Percentiles rank a stretch among this genome's conserved stretches.
Conservation (phyloP, 1,140 invertebrate species). For the Temnothorax longispinosus region DNA sequence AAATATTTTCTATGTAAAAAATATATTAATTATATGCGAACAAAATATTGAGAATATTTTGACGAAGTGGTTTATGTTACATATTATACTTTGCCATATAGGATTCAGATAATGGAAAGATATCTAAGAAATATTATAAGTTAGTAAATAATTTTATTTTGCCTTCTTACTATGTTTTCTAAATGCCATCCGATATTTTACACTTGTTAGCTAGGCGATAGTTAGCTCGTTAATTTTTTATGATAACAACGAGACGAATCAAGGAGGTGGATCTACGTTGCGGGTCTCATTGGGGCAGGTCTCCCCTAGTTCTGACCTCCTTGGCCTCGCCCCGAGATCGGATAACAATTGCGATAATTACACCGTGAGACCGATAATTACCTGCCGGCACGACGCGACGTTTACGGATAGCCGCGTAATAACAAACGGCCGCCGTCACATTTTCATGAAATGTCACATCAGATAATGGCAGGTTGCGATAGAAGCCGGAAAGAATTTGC, state of each 20-base stretch:
- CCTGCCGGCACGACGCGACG: constrained; percentile 62
- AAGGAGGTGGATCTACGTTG: constrained; percentile 27
- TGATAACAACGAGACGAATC: constrained; percentile 10
- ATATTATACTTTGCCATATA: background rate
- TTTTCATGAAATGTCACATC: constrained; percentile 83
- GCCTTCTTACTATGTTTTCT: background rate
- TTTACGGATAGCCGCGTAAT: constrained; percentile 68
- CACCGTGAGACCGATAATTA: constrained; percentile 81
- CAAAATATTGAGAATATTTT: background rate
- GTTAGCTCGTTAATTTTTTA: background rate
- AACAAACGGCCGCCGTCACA: constrained; percentile 78
- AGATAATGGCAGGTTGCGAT: constrained; percentile 77
- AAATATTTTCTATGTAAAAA: background rate
- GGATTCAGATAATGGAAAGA: background rate
- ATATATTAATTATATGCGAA: background rate
- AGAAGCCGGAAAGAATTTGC: constrained; percentile 64
- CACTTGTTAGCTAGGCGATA: background rate
- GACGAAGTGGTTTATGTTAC: background rate
- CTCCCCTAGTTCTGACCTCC: constrained; percentile 59
- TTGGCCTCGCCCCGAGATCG: constrained; percentile 61
- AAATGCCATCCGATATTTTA: background rate
- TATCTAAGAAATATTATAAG: background rate
- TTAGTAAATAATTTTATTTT: background rate
- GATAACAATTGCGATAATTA: constrained; percentile 83
- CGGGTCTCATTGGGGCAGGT: constrained; percentile 10